These are phyloP conservation scores for Lottia scabra DNA, from an alignment of 2,888 invertebrate species.

Conservation along the genomic window DNA sequence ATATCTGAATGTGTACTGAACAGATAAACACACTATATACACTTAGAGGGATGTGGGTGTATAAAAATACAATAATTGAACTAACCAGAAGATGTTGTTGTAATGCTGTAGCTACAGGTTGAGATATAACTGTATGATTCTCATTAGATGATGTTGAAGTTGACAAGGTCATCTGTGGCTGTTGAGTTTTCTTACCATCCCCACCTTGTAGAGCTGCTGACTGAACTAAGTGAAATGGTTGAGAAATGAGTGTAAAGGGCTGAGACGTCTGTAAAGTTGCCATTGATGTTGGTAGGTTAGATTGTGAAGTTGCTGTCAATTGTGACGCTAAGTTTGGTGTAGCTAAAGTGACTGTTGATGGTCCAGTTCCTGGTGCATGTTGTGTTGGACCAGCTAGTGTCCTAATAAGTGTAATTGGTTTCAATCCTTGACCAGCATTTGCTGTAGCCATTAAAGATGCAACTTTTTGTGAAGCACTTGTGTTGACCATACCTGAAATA, in stretches of 20 bases:
- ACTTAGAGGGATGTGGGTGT: too few relatives aligned
- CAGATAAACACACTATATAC: too few relatives aligned
- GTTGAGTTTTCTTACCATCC: background rate
- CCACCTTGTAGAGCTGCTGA: slow-evolving; percentile 21
- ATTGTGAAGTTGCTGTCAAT: slow-evolving; percentile 27
- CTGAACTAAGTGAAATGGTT: slow-evolving; percentile 41
- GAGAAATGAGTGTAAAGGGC: slow-evolving; percentile 46
- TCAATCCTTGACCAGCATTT: slow-evolving; percentile 17
- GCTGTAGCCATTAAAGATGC: slow-evolving; percentile 36
- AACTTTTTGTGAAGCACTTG: slow-evolving; percentile 35
- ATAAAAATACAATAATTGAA: too few relatives aligned
- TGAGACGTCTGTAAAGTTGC: slow-evolving; percentile 21
- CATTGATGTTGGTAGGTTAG: slow-evolving; percentile 24
- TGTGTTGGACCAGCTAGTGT: slow-evolving; percentile 25
- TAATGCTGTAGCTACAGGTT: slow-evolving; percentile 2
- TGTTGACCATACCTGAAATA: slow-evolving; percentile 8
- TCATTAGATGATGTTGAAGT: background rate
- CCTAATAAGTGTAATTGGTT: slow-evolving; percentile 27
- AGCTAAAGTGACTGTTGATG: slow-evolving; percentile 12
- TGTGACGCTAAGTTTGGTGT: slow-evolving; percentile 20
- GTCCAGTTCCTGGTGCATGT: slow-evolving; percentile 22
- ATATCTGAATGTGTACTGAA: too few relatives aligned
- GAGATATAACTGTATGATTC: background rate
- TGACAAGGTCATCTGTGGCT: background rate
- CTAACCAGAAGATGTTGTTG: background rate